These are phyloP conservation scores for Tetrapedia diversipes DNA, from an alignment of 2,888 invertebrate species.

Conservation along the genomic window DNA sequence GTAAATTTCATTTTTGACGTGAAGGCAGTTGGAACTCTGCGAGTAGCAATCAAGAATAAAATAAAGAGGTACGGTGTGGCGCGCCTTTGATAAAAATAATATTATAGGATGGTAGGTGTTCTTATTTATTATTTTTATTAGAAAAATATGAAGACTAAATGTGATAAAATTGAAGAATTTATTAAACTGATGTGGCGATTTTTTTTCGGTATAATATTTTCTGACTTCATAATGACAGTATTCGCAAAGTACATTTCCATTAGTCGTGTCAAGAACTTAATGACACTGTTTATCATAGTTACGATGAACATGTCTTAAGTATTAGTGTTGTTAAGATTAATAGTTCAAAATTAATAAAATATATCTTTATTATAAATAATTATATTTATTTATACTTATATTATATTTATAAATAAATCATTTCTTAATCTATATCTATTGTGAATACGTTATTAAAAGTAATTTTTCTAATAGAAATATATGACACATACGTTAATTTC, in stretches of 20 bases:
- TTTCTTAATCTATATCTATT: background rate
- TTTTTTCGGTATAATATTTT: slow-evolving; percentile 30
- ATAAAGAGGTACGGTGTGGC: slow-evolving; percentile 71
- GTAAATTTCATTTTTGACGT: slow-evolving; percentile 70
- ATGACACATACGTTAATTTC: background rate
- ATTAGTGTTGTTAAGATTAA: background rate
- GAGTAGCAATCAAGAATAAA: slow-evolving; percentile 55
- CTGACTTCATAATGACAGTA: slow-evolving; percentile 2
- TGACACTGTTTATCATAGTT: slow-evolving; percentile 22
- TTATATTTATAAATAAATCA: slow-evolving; percentile 27
- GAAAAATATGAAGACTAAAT: background rate
- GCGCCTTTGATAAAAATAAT: slow-evolving; percentile 71
- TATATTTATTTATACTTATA: background rate
- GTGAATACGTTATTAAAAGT: background rate
- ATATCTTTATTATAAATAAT: slow-evolving; percentile 7
- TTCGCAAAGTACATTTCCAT: slow-evolving; percentile 14
- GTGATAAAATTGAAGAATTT: slow-evolving; percentile 13
- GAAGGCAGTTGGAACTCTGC: slow-evolving; percentile 54
- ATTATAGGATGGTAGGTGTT: slow-evolving; percentile 74
- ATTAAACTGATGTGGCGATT: slow-evolving; percentile 38
- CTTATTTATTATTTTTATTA: background rate
- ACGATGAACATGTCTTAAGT: background rate
- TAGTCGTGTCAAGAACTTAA: slow-evolving; percentile 33
- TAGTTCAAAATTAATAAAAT: background rate
- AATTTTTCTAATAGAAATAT: slow-evolving; percentile 2